These are phyloP conservation scores for Conchocele bisecta DNA, from an alignment of 2,888 invertebrate genomes.

Conservation along the genomic window DNA sequence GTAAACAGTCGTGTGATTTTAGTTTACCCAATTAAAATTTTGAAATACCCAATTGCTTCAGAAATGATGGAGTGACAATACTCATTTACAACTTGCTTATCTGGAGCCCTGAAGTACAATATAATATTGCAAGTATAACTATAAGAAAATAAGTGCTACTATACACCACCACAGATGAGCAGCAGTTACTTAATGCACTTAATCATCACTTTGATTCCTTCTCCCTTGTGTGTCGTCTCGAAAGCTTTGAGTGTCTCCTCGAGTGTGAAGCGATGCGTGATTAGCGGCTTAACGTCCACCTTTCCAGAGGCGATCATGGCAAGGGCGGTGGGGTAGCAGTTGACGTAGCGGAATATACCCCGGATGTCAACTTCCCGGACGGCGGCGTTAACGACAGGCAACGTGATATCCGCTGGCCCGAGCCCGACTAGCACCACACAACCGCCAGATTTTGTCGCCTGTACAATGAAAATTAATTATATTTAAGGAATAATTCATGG, in stretches of 20 bases:
- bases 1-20: no score
- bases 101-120: no score
- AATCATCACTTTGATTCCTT: slow-evolving; percentile 87
- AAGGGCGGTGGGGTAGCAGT: slow-evolving; percentile 81
- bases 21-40: no score
- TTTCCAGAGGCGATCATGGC: slow-evolving; percentile 79
- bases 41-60: no score
- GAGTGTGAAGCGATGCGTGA: slow-evolving; percentile 77
- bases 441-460: slow-evolving; percentile 95
- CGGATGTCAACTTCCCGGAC: slow-evolving; percentile 94
- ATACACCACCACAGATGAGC: no score
- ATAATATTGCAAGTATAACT: no score
- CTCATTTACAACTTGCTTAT: no score
- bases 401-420: slow-evolving; percentile 90
- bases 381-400: slow-evolving; percentile 92
- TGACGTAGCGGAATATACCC: slow-evolving; percentile 94
- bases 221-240: slow-evolving; percentile 89
- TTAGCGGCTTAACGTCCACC: slow-evolving; percentile 77
- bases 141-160: neutral
- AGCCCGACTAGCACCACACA: slow-evolving; percentile 93
- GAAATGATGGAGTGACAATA: no score
- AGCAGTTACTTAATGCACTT: no score
- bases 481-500: no score
- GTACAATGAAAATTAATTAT: slow-evolving; percentile 9
- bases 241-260: slow-evolving; percentile 89